Evolutionary conservation across 2,888 invertebrate genomes (phyloP).

Genomic region (Drosophila hamatofila): DNA sequence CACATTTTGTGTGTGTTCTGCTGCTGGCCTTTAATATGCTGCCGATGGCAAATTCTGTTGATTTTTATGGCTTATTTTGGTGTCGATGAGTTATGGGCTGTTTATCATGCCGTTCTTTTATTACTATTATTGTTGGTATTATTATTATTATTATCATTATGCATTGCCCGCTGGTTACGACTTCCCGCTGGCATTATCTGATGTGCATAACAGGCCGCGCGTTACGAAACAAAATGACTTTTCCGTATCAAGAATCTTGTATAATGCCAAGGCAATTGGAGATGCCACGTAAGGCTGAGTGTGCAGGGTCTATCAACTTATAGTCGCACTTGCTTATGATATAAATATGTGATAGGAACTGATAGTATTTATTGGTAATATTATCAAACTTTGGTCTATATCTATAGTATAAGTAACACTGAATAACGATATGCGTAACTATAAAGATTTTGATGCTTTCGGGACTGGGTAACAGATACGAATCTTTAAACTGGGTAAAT

Average conservation of each 20-base stretch:
- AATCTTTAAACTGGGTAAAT: no score
- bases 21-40: conserved; percentile 9
- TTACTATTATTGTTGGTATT: conserved; percentile 8
- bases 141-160: conserved; percentile 28
- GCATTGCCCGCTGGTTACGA: conserved; percentile 24
- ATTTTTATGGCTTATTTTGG: conserved; percentile 23
- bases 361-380: neutral
- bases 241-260: conserved; percentile 19
- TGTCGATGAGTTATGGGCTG: conserved; percentile 30
- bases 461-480: no score
- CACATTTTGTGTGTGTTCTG: conserved; percentile 49
- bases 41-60: conserved; percentile 6
- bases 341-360: neutral
- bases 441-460: no score
- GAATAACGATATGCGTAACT: no score
- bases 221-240: conserved; percentile 32
- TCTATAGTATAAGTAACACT: neutral
- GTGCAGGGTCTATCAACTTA: neutral
- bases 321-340: neutral
- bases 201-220: conserved; percentile 17
- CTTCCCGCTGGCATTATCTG: conserved; percentile 19
- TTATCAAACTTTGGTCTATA: neutral
- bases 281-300: neutral
- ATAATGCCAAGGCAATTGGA: neutral
- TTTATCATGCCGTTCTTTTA: conserved; percentile 19